Percentiles rank a stretch among this genome's conserved stretches.
Evolutionary conservation across 2,113 vertebrate species (phyloP).

Genomic region (Polyodon spathula): DNA sequence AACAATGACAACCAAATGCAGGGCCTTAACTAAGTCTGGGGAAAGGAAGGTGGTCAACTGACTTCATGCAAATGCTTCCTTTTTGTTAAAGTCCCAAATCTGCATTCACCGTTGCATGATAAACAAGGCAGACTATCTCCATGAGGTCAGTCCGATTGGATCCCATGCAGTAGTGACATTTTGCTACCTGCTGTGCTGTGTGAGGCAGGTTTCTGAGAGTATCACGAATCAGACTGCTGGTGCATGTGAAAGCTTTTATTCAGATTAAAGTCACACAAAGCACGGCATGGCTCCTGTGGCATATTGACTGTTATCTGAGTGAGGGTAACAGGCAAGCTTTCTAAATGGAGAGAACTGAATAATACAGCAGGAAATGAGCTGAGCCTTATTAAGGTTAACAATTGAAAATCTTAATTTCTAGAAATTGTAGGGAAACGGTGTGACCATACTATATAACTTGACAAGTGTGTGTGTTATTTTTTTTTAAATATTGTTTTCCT

Average conservation of each 20-base stretch:
- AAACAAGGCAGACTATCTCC: too few relatives aligned
- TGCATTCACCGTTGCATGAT: too few relatives aligned
- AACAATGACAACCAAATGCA: constrained; percentile 27
- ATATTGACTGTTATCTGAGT: not conserved
- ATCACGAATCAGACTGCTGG: not conserved
- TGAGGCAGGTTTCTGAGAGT: not conserved
- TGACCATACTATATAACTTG: too few relatives aligned
- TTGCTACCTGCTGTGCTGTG: constrained; percentile 18
- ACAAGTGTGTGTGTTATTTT: too few relatives aligned
- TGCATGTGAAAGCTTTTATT: not conserved
- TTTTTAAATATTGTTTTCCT: too few relatives aligned
- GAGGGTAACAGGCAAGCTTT: not conserved
- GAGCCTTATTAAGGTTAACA: not conserved
- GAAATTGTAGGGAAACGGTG: not conserved
- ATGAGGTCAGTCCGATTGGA: too few relatives aligned
- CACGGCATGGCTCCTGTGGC: not conserved
- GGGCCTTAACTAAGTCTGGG: constrained; percentile 7
- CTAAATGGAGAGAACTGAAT: not conserved
- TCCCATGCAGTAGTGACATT: not conserved
- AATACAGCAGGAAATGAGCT: not conserved
- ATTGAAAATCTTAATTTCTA: not conserved
- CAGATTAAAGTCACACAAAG: not conserved
- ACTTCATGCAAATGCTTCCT: too few relatives aligned
- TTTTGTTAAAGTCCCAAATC: too few relatives aligned
- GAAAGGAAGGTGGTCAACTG: constrained; percentile 3